Evolutionary conservation across 2,797 vertebrate genomes (phyloP).

Genomic region (Buphagus erythrorhynchus): DNA sequence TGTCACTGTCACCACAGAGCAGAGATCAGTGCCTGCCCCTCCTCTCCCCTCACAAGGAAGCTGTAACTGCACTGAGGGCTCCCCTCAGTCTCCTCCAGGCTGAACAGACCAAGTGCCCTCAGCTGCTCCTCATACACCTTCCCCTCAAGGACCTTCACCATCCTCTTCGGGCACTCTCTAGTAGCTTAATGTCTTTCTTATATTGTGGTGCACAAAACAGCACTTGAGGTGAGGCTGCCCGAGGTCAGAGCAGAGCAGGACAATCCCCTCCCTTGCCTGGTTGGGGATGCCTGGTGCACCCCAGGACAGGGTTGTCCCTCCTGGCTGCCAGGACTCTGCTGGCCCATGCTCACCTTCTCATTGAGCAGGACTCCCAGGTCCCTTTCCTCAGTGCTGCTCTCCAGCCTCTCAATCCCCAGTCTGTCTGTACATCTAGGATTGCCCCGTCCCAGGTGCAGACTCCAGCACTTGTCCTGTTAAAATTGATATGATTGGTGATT

Average conservation of each 20-base stretch:
- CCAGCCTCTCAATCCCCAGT: neutral
- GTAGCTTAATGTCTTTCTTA: fast-evolving
- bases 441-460: neutral
- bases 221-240: fast-evolving
- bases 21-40: neutral
- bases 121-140: fast-evolving
- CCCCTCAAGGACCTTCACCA: neutral
- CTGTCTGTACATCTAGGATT: fast-evolving
- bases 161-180: neutral
- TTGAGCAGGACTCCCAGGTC: fast-evolving
- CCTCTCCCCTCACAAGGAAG: neutral
- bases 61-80: fast-evolving
- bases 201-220: fast-evolving
- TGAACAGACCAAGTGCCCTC: neutral
- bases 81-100: neutral
- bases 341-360: fast-evolving
- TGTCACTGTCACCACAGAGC: neutral
- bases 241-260: fast-evolving
- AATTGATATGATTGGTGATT: neutral
- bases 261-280: fast-evolving
- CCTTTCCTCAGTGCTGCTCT: neutral
- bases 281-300: fast-evolving
- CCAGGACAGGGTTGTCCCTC: neutral
- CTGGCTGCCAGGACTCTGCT: neutral
- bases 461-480: neutral